Evolutionary conservation across 1,140 invertebrate species (phyloP).

Genomic region (Anastrepha obliqua): DNA sequence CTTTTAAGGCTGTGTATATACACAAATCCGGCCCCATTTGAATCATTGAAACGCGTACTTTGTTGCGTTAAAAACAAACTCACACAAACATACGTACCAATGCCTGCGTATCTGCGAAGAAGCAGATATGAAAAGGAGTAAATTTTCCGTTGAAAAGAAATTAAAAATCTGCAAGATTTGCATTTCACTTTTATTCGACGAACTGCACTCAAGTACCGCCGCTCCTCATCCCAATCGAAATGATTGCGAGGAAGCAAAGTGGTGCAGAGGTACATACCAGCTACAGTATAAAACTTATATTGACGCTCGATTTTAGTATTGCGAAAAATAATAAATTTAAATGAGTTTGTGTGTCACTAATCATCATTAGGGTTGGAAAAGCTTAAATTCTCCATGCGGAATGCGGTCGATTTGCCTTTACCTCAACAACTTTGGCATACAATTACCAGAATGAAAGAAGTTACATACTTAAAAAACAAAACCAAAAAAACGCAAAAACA

Average conservation of each 20-base stretch:
- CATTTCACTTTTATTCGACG: conserved; percentile 53
- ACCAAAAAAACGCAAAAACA: too few relatives aligned
- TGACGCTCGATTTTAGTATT: neutral
- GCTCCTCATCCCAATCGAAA: neutral
- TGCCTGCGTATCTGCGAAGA: neutral
- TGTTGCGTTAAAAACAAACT: neutral
- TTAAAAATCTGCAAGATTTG: conserved; percentile 57
- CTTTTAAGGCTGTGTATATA: neutral
- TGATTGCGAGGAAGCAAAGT: neutral
- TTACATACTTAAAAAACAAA: too few relatives aligned
- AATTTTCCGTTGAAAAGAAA: conserved; percentile 51
- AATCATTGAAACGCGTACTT: neutral
- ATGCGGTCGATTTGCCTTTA: too few relatives aligned
- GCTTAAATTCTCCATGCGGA: neutral
- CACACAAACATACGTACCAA: neutral
- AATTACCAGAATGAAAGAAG: too few relatives aligned
- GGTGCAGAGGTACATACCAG: neutral
- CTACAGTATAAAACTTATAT: neutral
- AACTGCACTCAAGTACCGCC: conserved; percentile 46
- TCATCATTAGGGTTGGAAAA: neutral
- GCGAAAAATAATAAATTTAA: conserved; percentile 17
- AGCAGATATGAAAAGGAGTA: conserved; percentile 42
- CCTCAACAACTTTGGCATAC: too few relatives aligned
- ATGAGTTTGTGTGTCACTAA: conserved; percentile 21
- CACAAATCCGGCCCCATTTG: neutral